A percentile compares a stretch with the other conserved stretches of the same genome.
Evolutionary conservation across 2,113 vertebrate species (phyloP).

Genomic region (Siphamia tubifer): DNA sequence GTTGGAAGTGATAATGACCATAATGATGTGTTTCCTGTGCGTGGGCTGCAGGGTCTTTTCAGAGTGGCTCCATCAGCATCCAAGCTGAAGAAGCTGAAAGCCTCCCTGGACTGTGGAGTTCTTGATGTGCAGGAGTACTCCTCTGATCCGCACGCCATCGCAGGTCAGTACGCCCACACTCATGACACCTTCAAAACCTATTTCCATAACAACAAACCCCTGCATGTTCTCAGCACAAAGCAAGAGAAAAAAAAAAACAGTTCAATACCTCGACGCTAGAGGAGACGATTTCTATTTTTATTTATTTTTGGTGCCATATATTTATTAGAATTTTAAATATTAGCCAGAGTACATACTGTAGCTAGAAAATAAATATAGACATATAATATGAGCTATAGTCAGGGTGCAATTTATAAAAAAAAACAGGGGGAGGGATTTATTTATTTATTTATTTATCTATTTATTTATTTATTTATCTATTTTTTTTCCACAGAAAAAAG

Average conservation of each 20-base stretch:
- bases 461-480: too few species aligned
- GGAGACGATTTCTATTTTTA: too few species aligned
- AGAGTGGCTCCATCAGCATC: conserved; percentile 96
- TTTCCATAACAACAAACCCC: conserved; percentile 52
- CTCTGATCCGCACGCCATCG: conserved; percentile 94
- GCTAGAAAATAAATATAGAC: too few species aligned
- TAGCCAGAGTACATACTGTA: too few species aligned
- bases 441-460: too few species aligned
- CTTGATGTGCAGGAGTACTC: conserved; percentile 97
- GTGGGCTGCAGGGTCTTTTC: conserved; percentile 88
- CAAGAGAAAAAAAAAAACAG: neutral
- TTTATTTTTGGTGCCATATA: too few species aligned
- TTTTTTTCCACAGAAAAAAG: too few species aligned
- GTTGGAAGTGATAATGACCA: conserved; percentile 10
- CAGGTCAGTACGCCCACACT: conserved; percentile 81
- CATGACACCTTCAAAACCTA: conserved; percentile 20
- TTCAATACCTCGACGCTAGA: neutral
- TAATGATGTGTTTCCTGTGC: conserved; percentile 32
- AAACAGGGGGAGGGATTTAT: too few species aligned
- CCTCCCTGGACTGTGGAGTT: conserved; percentile 95
- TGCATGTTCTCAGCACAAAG: neutral
- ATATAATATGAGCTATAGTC: too few species aligned
- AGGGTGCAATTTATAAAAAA: too few species aligned
- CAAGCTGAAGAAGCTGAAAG: conserved; percentile 98
- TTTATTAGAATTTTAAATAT: too few species aligned